These are phyloP conservation scores for Charaxes varanes DNA, from an alignment of 1,140 invertebrate species.

Conservation along the genomic window DNA sequence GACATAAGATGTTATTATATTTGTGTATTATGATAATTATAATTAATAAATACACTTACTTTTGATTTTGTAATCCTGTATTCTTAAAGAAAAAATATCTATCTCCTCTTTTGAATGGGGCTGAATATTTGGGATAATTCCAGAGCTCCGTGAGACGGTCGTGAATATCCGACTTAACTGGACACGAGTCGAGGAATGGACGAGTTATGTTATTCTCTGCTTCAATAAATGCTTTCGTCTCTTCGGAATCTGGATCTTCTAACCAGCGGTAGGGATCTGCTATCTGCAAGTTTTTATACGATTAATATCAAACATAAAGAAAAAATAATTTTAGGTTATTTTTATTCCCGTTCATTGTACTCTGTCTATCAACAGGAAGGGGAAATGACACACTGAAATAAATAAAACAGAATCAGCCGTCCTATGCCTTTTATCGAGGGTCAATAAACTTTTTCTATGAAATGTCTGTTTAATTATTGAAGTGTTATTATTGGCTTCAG, in stretches of 20 bases:
- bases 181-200: conserved; percentile 89
- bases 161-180: conserved; percentile 82
- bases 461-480: no score
- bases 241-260: conserved; percentile 94
- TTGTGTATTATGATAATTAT: no score
- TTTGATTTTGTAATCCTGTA: conserved; percentile 96
- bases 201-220: conserved; percentile 92
- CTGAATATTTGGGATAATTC: conserved; percentile 97
- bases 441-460: no score
- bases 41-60: conserved; percentile 71
- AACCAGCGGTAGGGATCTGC: conserved; percentile 96
- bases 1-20: conserved; percentile 1
- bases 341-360: no score
- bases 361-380: no score
- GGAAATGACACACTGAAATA: no score
- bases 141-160: conserved; percentile 90
- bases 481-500: no score
- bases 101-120: conserved; percentile 87
- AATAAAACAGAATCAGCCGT: no score
- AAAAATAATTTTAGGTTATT: no score
- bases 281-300: conserved; percentile 78
- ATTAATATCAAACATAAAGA: background rate
- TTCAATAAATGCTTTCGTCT: conserved; percentile 94
- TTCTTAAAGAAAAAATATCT: conserved; percentile 96
- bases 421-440: no score